A percentile compares a stretch with the other conserved stretches of the same genome.
phyloP scores from a whole-genome alignment of 2,113 vertebrate genomes.

The Varanus komodoensis region DNA sequence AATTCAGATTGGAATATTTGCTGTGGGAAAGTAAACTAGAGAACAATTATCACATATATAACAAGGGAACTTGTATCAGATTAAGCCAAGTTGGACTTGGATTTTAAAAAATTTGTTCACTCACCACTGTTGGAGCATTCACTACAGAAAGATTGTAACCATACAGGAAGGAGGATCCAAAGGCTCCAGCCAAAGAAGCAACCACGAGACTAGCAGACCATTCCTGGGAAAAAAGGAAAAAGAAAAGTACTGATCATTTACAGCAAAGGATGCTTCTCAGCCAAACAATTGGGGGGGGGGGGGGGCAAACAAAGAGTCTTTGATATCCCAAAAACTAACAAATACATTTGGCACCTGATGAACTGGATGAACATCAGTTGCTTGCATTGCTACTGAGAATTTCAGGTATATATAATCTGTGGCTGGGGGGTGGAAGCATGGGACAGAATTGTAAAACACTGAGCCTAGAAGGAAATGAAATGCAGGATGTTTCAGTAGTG shows the following conservation, averaged over 20 bases:
- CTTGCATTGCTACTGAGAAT: too few species aligned
- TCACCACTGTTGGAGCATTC: conserved; percentile 87
- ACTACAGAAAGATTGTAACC: conserved; percentile 93
- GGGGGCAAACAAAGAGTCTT: not conserved
- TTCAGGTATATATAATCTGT: too few species aligned
- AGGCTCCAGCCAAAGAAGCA: conserved; percentile 84
- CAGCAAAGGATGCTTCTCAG: not conserved
- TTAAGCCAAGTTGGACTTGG: not conserved
- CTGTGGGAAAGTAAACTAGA: not conserved
- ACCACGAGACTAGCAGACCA: conserved; percentile 82
- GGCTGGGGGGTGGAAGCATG: too few species aligned
- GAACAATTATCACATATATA: not conserved
- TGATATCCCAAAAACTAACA: not conserved
- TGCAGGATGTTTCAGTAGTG: too few species aligned
- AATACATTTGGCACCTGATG: too few species aligned
- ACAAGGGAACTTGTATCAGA: not conserved
- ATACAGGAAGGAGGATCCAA: conserved; percentile 91
- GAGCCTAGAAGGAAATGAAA: too few species aligned
- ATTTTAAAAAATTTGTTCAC: conserved; percentile 52
- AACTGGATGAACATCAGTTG: too few species aligned
- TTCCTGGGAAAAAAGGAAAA: conserved; percentile 70
- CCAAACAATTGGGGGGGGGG: not conserved
- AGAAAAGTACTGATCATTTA: not conserved
- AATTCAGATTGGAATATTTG: not conserved
- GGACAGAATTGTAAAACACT: too few species aligned